These are phyloP conservation scores for Pan paniscus DNA, from an alignment of 2,113 vertebrate genomes.

Conservation along the genomic window DNA sequence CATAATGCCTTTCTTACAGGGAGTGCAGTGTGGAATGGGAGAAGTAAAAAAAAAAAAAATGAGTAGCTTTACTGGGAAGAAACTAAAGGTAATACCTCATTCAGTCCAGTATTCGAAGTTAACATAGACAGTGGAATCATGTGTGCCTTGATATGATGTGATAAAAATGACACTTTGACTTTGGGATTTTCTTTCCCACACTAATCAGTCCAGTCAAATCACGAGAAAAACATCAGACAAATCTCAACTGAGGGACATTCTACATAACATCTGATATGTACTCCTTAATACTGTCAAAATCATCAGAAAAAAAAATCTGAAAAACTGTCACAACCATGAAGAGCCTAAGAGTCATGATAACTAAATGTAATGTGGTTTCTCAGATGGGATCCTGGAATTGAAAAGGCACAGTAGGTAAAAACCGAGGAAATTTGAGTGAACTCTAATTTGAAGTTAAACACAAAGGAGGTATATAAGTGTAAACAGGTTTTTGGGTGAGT, in stretches of 20 bases:
- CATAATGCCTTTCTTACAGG: not conserved
- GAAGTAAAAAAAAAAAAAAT: not conserved
- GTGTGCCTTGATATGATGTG: not conserved
- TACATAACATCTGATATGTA: not conserved
- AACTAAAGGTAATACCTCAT: not conserved
- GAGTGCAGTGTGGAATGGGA: not conserved
- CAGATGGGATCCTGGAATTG: not conserved
- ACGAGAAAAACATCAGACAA: not conserved
- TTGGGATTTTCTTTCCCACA: not conserved
- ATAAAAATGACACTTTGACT: not conserved
- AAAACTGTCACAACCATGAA: not conserved
- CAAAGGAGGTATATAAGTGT: not conserved
- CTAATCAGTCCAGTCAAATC: not conserved
- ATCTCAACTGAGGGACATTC: not conserved
- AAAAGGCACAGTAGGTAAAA: not conserved
- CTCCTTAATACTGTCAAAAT: not conserved
- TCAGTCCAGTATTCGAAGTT: not conserved
- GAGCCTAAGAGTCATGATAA: not conserved
- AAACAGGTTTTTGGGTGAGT: not conserved
- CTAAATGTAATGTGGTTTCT: not conserved
- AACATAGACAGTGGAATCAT: not conserved
- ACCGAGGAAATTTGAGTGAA: not conserved
- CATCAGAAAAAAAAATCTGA: not conserved
- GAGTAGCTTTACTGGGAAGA: not conserved
- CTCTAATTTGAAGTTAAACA: not conserved